These are phyloP conservation scores for Dermolepida albohirtum DNA, from an alignment of 2,888 invertebrate species.

Conservation along the genomic window DNA sequence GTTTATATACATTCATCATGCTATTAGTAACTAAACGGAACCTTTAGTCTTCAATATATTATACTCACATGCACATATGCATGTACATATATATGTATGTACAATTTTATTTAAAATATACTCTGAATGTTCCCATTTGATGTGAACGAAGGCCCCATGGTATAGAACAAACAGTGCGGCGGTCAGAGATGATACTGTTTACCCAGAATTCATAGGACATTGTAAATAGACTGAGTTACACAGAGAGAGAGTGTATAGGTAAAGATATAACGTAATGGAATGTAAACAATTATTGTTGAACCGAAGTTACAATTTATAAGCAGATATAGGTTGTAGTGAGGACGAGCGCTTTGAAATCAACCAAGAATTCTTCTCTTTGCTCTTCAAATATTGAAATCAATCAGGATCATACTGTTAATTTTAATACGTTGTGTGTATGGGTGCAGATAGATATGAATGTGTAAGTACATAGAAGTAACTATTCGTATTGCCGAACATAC, in stretches of 20 bases:
- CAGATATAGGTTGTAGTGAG: slow-evolving; percentile 10
- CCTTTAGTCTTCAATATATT: slow-evolving; percentile 22
- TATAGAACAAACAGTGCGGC: slow-evolving; percentile 49
- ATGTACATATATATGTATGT: slow-evolving; percentile 14
- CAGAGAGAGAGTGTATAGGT: slow-evolving; percentile 51
- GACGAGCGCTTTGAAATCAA: slow-evolving; percentile 23
- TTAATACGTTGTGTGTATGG: slow-evolving; percentile 18
- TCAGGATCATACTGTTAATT: slow-evolving; percentile 33
- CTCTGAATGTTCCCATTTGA: slow-evolving; percentile 28
- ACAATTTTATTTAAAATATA: slow-evolving; percentile 35
- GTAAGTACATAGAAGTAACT: background rate
- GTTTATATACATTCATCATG: slow-evolving; percentile 22
- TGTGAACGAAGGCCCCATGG: slow-evolving; percentile 44
- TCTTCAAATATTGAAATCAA: slow-evolving; percentile 38
- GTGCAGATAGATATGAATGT: slow-evolving; percentile 1
- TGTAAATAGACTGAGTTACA: slow-evolving; percentile 51
- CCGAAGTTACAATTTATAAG: slow-evolving; percentile 40
- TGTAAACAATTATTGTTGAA: slow-evolving; percentile 55
- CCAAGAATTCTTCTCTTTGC: slow-evolving; percentile 38
- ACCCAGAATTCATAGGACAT: slow-evolving; percentile 55
- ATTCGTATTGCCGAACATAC: slow-evolving; percentile 20
- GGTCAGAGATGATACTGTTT: slow-evolving; percentile 56
- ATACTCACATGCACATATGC: background rate
- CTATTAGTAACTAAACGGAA: slow-evolving; percentile 10
- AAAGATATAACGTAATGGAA: slow-evolving; percentile 58